Evolutionary conservation across 2,113 vertebrate species (phyloP).

Genomic region (Hirundichthys speculiger): DNA sequence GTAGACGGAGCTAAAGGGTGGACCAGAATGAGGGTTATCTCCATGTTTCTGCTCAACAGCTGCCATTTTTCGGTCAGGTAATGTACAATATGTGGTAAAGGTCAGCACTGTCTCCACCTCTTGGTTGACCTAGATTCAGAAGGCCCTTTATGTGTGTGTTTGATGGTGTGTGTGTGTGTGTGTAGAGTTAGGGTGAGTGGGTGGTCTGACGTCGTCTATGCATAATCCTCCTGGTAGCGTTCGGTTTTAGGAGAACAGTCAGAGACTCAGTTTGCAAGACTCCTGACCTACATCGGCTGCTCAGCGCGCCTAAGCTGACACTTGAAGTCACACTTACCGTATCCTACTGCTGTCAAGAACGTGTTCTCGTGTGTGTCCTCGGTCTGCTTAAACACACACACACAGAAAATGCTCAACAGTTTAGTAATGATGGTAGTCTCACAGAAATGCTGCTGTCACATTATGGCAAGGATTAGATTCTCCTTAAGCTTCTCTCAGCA

Average conservation of each 20-base stretch:
- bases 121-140: slow-evolving; percentile 58
- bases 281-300: slow-evolving; percentile 73
- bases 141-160: slow-evolving; percentile 26
- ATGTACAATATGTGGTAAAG: slow-evolving; percentile 24
- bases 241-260: slow-evolving; percentile 62
- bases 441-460: slow-evolving; percentile 71
- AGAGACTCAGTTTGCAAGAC: slow-evolving; percentile 42
- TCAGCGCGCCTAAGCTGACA: slow-evolving; percentile 61
- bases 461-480: slow-evolving; percentile 74
- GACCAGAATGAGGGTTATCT: too few relatives aligned
- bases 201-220: slow-evolving; percentile 25
- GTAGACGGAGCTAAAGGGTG: too few relatives aligned
- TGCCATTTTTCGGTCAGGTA: too few relatives aligned
- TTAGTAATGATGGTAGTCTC: slow-evolving; percentile 55
- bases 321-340: slow-evolving; percentile 54
- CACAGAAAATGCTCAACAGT: slow-evolving; percentile 55
- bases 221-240: slow-evolving; percentile 59
- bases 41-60: too few relatives aligned
- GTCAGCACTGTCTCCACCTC: slow-evolving; percentile 41
- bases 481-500: slow-evolving; percentile 66
- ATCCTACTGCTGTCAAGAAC: slow-evolving; percentile 36
- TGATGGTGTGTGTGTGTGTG: slow-evolving; percentile 18
- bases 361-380: slow-evolving; percentile 18
- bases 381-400: slow-evolving; percentile 13
- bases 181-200: slow-evolving; percentile 10